A percentile compares a stretch with the other conserved stretches of the same genome.
phyloP scores from a whole-genome alignment of 2,888 invertebrate genomes.

The Nephrocerus scutellatus region DNA sequence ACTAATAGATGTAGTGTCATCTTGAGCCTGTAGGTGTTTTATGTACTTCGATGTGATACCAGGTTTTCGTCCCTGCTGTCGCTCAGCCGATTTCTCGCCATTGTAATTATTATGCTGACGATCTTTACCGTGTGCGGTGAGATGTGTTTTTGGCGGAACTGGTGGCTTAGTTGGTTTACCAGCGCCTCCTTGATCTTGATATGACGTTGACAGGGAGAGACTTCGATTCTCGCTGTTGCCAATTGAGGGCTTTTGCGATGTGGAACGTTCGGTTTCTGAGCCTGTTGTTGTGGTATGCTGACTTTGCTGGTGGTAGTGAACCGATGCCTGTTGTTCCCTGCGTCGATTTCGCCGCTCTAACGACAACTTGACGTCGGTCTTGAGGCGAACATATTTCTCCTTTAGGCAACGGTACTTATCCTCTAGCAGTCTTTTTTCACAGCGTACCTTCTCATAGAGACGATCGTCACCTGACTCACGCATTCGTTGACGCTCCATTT shows the following conservation, averaged over 20 bases:
- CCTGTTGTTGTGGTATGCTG: slow-evolving; percentile 58
- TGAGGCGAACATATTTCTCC: slow-evolving; percentile 72
- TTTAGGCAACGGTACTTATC: slow-evolving; percentile 75
- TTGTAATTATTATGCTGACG: slow-evolving; percentile 11
- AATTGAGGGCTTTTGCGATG: slow-evolving; percentile 59
- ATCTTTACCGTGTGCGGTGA: slow-evolving; percentile 15
- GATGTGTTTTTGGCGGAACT: slow-evolving; percentile 39
- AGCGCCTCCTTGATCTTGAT: slow-evolving; percentile 24
- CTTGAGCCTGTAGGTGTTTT: slow-evolving; percentile 41
- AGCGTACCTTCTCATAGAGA: slow-evolving; percentile 58
- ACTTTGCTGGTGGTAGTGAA: slow-evolving; percentile 32
- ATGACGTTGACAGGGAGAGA: slow-evolving; percentile 32
- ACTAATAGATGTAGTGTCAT: slow-evolving; percentile 44
- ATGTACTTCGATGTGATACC: slow-evolving; percentile 44
- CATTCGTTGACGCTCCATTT: slow-evolving; percentile 47
- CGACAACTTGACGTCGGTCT: slow-evolving; percentile 71
- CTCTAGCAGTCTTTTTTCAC: slow-evolving; percentile 63
- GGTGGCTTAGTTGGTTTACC: slow-evolving; percentile 31
- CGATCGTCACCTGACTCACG: slow-evolving; percentile 48
- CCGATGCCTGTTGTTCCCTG: slow-evolving; percentile 52
- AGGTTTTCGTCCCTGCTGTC: slow-evolving; percentile 28
- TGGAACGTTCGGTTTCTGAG: slow-evolving; percentile 73
- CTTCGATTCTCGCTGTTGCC: slow-evolving; percentile 47
- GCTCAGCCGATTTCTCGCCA: slow-evolving; percentile 28
- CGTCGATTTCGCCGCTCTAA: slow-evolving; percentile 66